Conservation (phyloP, 2,888 invertebrate genomes). For the Ypsolopha sequella region DNA sequence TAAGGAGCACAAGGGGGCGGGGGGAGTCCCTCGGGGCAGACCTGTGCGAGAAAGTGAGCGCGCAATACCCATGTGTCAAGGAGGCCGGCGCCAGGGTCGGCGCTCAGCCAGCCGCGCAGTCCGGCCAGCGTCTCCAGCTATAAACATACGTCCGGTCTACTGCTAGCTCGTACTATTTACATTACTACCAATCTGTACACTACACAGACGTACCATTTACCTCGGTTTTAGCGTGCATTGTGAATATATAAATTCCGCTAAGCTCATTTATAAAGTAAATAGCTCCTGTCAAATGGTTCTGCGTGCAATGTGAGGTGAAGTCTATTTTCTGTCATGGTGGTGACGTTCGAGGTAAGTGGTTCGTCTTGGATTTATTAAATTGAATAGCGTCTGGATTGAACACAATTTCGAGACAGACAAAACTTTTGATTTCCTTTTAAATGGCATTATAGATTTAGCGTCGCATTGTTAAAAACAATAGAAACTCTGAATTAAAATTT, state of each 20-base stretch:
- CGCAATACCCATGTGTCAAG: conserved; percentile 72
- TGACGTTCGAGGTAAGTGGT: too few species aligned
- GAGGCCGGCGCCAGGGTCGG: conserved; percentile 57
- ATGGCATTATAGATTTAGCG: background rate
- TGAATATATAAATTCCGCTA: background rate
- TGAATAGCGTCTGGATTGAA: too few species aligned
- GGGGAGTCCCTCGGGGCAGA: conserved; percentile 41
- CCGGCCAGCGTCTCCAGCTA: conserved; percentile 70
- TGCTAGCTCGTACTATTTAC: conserved; percentile 1
- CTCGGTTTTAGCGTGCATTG: background rate
- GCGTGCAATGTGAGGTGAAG: too few species aligned
- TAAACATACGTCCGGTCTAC: conserved; percentile 40
- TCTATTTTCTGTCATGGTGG: too few species aligned
- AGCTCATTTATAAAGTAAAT: too few species aligned
- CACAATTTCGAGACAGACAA: too few species aligned
- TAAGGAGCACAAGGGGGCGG: conserved; percentile 14
- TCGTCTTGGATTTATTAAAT: too few species aligned
- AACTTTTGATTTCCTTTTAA: too few species aligned
- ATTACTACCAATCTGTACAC: conserved; percentile 18
- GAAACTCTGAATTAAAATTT: background rate
- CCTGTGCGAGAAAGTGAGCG: conserved; percentile 71
- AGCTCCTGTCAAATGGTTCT: too few species aligned
- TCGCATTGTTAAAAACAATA: background rate
- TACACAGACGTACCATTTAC: background rate
- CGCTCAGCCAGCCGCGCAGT: conserved; percentile 64